Evolutionary conservation across 2,888 invertebrate genomes (phyloP), one percentile per base, ranked within the genome.

Genomic region (Conchocele bisecta): DNA sequence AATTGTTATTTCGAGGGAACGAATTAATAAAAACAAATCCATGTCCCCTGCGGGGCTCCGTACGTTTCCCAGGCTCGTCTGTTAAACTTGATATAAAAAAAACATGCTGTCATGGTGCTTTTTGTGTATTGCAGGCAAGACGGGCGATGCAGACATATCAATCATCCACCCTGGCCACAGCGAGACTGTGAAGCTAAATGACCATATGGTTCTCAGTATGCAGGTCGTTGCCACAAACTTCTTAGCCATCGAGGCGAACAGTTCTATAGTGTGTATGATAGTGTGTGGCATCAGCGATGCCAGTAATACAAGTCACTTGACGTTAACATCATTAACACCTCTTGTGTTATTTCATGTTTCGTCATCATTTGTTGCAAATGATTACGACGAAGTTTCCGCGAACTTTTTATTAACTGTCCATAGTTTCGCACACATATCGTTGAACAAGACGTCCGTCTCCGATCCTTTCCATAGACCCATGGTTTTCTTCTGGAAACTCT

Each of bases 401-500:
- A 61, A 69, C 29, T 50, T 76, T 29, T 51, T 69, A 4, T 17
- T 58, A 13, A 53, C 50, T 28, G 44, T 51, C 2, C 51, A 53
- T 5, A 66, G 42, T 6, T 66, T 63, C 57, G 44, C 56, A 33
- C 51, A 59, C 35, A 57, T 76, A 13, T 44, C 58, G 20, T 57
- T 77, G 29, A 68, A 74, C 24, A n/a, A 60, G 26, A 58, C 70
- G 41, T 39, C 31, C n/a, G 50, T 46, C 13, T 29, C 48, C 24
- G 13, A 63, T 7, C 71, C 68, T 24, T 74, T 74, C 37, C 17
- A 50, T 26, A 33, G 50, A 42, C 68, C 70, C 22, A 71, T 77
- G 77, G 61, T 60, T 1, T 77, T 51, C 26, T 65, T 51, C 31
- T 74, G 73, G 77, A 64, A 61, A 50, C 51, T 51, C 28, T 77